Evolutionary conservation across 2,113 vertebrate species (phyloP), one percentile per base, ranked within the genome.

Genomic region (Myocastor coypus): DNA sequence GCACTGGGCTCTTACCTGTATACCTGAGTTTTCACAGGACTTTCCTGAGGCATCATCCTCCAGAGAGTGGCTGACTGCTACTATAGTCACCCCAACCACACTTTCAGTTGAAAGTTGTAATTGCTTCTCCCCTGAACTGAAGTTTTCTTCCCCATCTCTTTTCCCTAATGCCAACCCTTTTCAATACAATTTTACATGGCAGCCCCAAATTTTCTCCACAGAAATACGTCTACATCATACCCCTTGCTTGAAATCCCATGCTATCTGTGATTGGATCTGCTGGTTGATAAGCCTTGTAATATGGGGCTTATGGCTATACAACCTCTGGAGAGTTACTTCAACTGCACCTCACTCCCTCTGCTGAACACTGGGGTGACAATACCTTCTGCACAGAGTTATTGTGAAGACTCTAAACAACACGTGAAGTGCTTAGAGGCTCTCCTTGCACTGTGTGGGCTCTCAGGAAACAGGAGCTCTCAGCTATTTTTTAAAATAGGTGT

Each of bases 391-490:
- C 0, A 46, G 34, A n/a, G 52, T 26, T 64, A 37, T 34, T 20
- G 16, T 6, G 30, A 80, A 37, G 30, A 80, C 68, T 61, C 85
- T 77, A 52, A 64, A 75, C 78, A 46, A 64, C 20, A 34, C 7
- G 24, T 8, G 11, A 73, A 37, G 6, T 59, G 32, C 78, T 83
- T 32, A 46, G 40, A 9, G 11, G 30, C 85, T n/a, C 3, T 52
- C 40, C 17, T 71, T 52, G 3, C 7, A 61, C 8, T 81, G 37
- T 24, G 19, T 13, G 32, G 59, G 32, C 64, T 97, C 89, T 96
- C 52, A 85, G 92, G 66, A 96, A 84, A 66, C 26, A 16, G 42
- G 89, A 83, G 46, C 46, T 96, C 46, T 91, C 81, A 96, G 69
- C 66, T 95, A 64, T 91, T 82, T 34, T 19, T 69, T n/a, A 85